phyloP scores from a whole-genome alignment of 2,113 vertebrate species.

The Sylvietta virens region DNA sequence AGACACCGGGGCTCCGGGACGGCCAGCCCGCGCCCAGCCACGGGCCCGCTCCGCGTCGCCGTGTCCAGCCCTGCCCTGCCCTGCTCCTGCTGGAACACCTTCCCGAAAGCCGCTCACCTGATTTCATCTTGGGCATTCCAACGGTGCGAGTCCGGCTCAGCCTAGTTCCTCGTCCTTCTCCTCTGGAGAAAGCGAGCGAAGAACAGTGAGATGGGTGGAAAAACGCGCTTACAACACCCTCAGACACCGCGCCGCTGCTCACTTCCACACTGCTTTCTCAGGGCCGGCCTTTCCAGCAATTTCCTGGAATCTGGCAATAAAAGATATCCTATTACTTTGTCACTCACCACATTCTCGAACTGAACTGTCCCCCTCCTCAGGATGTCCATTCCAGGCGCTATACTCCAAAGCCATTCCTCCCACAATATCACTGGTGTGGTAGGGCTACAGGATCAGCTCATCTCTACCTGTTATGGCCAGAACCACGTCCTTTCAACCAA shows the following conservation, averaged over 20 bases:
- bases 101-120: background rate
- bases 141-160: background rate
- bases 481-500: background rate
- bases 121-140: background rate
- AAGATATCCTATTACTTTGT: background rate
- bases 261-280: rapidly evolving
- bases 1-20: background rate
- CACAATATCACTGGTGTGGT: rapidly evolving
- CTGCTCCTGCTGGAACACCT: background rate
- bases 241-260: background rate
- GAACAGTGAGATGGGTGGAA: background rate
- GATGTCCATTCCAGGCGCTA: rapidly evolving
- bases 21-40: rapidly evolving
- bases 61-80: background rate
- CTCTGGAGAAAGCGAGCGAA: background rate
- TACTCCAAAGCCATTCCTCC: background rate
- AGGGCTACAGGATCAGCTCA: background rate
- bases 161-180: background rate
- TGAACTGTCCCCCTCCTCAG: background rate
- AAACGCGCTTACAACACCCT: background rate
- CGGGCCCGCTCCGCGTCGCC: rapidly evolving
- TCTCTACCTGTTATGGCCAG: background rate
- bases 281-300: background rate
- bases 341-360: background rate
- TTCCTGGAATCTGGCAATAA: background rate